A percentile compares a stretch with the other conserved stretches of the same genome.
Evolutionary conservation across 1,140 invertebrate genomes (phyloP).

Genomic region (Anoplolepis gracilipes): DNA sequence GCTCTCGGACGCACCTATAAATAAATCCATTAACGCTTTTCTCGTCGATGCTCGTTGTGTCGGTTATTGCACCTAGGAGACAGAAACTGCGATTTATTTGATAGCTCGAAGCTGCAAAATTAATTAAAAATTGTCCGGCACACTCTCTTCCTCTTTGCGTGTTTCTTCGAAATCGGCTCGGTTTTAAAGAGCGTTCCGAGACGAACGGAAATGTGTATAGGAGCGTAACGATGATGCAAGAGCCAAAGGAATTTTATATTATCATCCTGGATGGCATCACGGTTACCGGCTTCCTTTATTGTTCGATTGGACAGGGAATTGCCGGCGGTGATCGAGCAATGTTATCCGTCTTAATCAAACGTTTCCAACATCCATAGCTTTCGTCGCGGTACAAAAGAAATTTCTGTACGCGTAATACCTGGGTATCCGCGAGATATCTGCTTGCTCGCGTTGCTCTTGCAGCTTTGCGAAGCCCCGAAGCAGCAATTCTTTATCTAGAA

Average conservation of each 20-base stretch:
- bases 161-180: not conserved
- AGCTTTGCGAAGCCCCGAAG: constrained; percentile 17
- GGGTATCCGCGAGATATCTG: not conserved
- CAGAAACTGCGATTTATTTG: constrained; percentile 60
- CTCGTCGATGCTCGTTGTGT: constrained; percentile 17
- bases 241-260: constrained; percentile 42
- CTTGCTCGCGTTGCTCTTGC: not conserved
- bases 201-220: not conserved
- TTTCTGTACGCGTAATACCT: constrained; percentile 44
- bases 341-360: constrained; percentile 73
- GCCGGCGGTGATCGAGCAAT: constrained; percentile 66
- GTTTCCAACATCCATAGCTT: constrained; percentile 46
- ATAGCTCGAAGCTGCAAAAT: constrained; percentile 22
- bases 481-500: constrained; percentile 65
- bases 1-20: constrained; percentile 55
- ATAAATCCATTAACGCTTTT: constrained; percentile 57
- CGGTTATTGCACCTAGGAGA: constrained; percentile 50
- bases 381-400: constrained; percentile 64
- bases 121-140: constrained; percentile 52
- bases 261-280: constrained; percentile 3
- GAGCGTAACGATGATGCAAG: not conserved
- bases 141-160: not conserved
- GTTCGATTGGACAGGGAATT: constrained; percentile 61
- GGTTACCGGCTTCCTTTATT: not conserved
- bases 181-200: not conserved